phyloP scores from a whole-genome alignment of 2,113 vertebrate genomes.

The Oncorhynchus keta region DNA sequence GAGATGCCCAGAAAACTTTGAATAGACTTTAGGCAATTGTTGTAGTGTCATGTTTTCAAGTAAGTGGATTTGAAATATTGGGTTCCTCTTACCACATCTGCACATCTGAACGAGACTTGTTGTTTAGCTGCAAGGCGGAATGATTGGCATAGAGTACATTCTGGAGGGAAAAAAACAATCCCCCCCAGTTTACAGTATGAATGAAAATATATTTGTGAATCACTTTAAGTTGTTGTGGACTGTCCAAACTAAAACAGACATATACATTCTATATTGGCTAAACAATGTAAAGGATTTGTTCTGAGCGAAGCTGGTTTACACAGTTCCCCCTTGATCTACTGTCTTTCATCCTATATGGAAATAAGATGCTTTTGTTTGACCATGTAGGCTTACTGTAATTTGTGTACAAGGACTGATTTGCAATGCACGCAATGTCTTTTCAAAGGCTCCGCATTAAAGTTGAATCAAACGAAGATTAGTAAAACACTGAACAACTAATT shows the following conservation, averaged over 20 bases:
- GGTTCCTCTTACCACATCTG: neutral
- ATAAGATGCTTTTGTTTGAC: neutral
- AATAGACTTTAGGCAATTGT: neutral
- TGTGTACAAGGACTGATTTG: neutral
- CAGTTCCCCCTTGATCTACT: neutral
- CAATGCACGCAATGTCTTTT: neutral
- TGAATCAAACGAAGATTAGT: neutral
- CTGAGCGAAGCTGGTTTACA: neutral
- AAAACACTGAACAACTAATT: neutral
- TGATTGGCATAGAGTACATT: neutral
- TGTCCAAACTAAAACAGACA: neutral
- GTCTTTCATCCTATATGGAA: neutral
- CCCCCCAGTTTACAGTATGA: neutral
- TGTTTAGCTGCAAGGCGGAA: neutral
- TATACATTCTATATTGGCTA: neutral
- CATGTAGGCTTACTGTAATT: neutral
- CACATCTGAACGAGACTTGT: neutral
- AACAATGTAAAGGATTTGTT: neutral
- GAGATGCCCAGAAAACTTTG: slow-evolving; percentile 11
- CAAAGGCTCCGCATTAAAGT: neutral
- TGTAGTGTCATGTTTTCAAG: neutral
- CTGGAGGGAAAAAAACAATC: neutral
- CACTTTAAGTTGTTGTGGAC: neutral
- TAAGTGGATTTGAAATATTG: neutral
- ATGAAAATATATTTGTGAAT: neutral